Evolutionary conservation across 2,797 vertebrate genomes (phyloP).

Genomic region (Hybognathus amarus): DNA sequence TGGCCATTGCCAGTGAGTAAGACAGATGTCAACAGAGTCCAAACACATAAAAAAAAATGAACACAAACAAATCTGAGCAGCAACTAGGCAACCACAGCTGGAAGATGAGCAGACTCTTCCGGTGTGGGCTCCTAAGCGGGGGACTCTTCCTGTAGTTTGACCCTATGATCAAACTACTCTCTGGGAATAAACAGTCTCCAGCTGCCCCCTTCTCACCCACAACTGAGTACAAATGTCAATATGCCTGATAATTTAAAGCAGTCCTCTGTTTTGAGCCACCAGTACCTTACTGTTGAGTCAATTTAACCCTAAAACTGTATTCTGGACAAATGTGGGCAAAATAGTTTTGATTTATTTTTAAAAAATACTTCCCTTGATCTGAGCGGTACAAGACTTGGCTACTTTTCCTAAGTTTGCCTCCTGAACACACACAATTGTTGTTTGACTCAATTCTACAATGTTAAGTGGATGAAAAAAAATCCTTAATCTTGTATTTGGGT

Average conservation of each 20-base stretch:
- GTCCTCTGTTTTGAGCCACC: neutral
- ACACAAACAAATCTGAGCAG: slow-evolving; percentile 68
- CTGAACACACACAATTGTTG: too few relatives aligned
- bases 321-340: too few relatives aligned
- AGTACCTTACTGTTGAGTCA: neutral
- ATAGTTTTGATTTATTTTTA: too few relatives aligned
- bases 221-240: slow-evolving; percentile 35
- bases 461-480: too few relatives aligned
- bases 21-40: slow-evolving; percentile 40
- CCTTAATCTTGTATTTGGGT: too few relatives aligned
- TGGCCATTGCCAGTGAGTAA: slow-evolving; percentile 31
- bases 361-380: too few relatives aligned
- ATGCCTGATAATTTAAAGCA: slow-evolving; percentile 7
- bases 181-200: slow-evolving; percentile 57
- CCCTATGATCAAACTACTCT: slow-evolving; percentile 48
- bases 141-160: slow-evolving; percentile 59
- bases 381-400: too few relatives aligned
- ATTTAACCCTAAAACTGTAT: too few relatives aligned
- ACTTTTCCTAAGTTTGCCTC: too few relatives aligned
- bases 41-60: slow-evolving; percentile 68
- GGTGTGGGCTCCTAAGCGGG: slow-evolving; percentile 58
- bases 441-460: too few relatives aligned
- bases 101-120: slow-evolving; percentile 47
- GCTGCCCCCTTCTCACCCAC: slow-evolving; percentile 52
- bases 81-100: slow-evolving; percentile 73